Conservation (phyloP, 2,113 vertebrate species). For the Platysteira castanea region DNA sequence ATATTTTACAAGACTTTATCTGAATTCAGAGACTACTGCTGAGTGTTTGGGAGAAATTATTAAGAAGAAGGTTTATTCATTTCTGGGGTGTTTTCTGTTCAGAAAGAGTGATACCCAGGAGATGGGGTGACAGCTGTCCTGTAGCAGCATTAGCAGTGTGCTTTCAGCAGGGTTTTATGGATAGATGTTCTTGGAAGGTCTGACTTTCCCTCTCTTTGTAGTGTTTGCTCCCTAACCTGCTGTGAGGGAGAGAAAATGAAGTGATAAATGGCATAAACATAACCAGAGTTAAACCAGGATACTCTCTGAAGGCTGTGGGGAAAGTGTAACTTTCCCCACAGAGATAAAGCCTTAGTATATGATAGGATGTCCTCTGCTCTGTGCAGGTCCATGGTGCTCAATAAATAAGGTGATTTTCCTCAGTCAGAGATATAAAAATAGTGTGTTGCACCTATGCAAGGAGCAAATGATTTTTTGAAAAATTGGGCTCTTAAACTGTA, state of each 20-base stretch:
- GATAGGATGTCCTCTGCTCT: not conserved
- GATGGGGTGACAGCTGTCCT: not conserved
- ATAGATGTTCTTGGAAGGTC: not conserved
- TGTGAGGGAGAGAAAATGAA: not conserved
- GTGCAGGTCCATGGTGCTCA: not conserved
- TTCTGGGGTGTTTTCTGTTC: not conserved
- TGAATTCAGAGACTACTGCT: not conserved
- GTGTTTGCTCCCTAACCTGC: not conserved
- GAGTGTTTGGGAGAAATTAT: not conserved
- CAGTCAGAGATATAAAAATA: not conserved
- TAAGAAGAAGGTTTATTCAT: not conserved
- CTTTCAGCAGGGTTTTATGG: not conserved
- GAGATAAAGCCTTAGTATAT: not conserved
- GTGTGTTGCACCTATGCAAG: not conserved
- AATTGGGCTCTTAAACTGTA: not conserved
- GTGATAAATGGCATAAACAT: not conserved
- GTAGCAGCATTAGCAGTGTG: not conserved
- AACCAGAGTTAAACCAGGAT: not conserved
- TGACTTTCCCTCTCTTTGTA: not conserved
- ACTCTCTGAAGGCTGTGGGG: not conserved
- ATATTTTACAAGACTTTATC: not conserved
- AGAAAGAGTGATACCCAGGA: not conserved
- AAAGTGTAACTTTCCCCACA: not conserved
- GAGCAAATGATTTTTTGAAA: conserved; percentile 43
- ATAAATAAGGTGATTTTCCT: conserved; percentile 11